phyloP scores from a whole-genome alignment of 2,113 vertebrate species.

The Mellivora capensis region DNA sequence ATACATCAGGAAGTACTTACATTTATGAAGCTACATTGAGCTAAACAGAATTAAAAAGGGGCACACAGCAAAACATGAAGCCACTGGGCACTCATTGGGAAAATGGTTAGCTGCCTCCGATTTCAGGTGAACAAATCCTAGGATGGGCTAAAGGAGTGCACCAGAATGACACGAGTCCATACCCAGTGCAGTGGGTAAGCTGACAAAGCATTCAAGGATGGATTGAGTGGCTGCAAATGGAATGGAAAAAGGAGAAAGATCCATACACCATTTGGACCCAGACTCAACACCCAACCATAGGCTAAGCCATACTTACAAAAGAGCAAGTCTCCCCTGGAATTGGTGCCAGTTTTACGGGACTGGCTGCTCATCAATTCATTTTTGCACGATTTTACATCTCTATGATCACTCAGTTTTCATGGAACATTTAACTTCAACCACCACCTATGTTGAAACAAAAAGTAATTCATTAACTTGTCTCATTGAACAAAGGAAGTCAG shows the following conservation, averaged over 20 bases:
- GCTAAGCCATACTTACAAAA: neutral
- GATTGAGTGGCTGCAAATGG: neutral
- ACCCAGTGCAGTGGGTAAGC: neutral
- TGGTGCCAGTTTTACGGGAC: neutral
- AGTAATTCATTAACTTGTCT: neutral
- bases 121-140: neutral
- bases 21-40: neutral
- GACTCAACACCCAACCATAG: neutral
- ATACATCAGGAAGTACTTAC: neutral
- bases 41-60: constrained; percentile 9
- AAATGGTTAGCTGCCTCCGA: neutral
- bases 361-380: neutral
- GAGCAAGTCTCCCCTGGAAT: neutral
- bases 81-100: neutral
- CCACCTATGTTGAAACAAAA: neutral
- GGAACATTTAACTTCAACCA: neutral
- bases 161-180: neutral
- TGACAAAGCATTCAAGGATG: neutral
- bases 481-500: neutral
- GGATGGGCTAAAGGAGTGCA: neutral
- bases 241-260: neutral
- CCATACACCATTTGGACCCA: neutral
- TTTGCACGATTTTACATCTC: neutral
- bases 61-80: neutral
- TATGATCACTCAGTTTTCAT: neutral